Evolutionary conservation across 1,140 invertebrate species (phyloP).

Genomic region (Teleopsis dalmanni): DNA sequence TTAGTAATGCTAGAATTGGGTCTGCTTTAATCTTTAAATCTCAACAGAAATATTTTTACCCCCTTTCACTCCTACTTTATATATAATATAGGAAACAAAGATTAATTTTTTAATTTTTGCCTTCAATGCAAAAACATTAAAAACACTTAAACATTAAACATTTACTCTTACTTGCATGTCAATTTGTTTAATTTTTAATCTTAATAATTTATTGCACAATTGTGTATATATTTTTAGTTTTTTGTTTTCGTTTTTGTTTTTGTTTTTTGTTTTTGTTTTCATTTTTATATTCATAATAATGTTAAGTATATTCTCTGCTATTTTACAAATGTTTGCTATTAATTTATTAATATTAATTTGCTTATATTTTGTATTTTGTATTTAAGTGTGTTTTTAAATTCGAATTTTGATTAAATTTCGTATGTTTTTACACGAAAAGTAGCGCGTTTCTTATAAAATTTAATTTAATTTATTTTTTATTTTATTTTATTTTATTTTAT

Average conservation of each 20-base stretch:
- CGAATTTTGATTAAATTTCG: not conserved
- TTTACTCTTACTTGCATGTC: no score
- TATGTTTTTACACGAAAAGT: not conserved
- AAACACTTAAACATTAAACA: no score
- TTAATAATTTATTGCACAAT: not conserved
- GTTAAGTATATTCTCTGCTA: not conserved
- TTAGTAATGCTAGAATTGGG: no score
- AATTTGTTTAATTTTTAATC: no score
- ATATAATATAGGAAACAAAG: no score
- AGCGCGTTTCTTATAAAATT: not conserved
- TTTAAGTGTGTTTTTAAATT: not conserved
- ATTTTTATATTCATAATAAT: not conserved
- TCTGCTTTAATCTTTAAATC: no score
- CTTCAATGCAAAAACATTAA: no score
- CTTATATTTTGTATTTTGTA: not conserved
- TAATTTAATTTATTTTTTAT: not conserved
- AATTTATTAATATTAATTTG: not conserved
- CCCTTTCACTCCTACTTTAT: no score
- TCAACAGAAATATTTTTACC: no score
- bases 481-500: conserved; percentile 19
- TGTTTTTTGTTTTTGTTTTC: not conserved
- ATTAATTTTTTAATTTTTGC: no score
- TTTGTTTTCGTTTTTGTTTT: not conserved
- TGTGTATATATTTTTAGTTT: not conserved
- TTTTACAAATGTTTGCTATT: conserved; percentile 1